Conservation (phyloP, 2,888 invertebrate genomes). For the Ichneumon xanthorius region DNA sequence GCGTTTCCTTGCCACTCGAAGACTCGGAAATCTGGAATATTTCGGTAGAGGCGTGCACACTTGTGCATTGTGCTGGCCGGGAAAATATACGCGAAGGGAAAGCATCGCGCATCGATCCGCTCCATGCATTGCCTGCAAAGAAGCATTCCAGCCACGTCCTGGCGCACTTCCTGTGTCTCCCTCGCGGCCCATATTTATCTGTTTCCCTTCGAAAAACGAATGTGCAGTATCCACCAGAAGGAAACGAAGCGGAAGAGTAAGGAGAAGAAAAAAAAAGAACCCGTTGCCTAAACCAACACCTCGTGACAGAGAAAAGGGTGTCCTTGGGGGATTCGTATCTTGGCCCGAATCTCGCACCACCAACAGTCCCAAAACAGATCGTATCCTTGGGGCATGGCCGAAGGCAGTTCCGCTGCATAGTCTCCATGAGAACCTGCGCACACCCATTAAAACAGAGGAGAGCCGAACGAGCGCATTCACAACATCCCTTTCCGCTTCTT, state of each 20-base stretch:
- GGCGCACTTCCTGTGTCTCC: slow-evolving; percentile 79
- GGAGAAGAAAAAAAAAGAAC: slow-evolving; percentile 66
- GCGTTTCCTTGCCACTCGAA: slow-evolving; percentile 66
- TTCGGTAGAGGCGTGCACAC: slow-evolving; percentile 13
- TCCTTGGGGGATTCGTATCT: slow-evolving; percentile 75
- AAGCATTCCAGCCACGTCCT: slow-evolving; percentile 77
- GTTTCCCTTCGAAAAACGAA: slow-evolving; percentile 64
- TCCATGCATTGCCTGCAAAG: slow-evolving; percentile 34
- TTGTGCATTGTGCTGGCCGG: neutral
- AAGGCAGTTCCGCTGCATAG: slow-evolving; percentile 49
- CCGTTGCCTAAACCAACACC: slow-evolving; percentile 81
- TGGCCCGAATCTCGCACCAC: slow-evolving; percentile 73
- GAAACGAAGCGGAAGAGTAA: slow-evolving; percentile 36
- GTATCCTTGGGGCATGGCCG: slow-evolving; percentile 48
- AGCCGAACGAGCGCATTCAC: slow-evolving; percentile 32
- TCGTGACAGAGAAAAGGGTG: slow-evolving; percentile 74
- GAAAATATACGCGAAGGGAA: slow-evolving; percentile 36
- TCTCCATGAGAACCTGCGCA: slow-evolving; percentile 36
- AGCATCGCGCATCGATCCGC: slow-evolving; percentile 57
- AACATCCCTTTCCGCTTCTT: slow-evolving; percentile 55
- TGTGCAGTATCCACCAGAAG: neutral
- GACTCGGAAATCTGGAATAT: slow-evolving; percentile 32
- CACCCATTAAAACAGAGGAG: slow-evolving; percentile 54
- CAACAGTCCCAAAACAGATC: slow-evolving; percentile 71
- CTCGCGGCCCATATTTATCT: slow-evolving; percentile 77